phyloP scores from a whole-genome alignment of 2,888 invertebrate genomes.

The Melieria omissa region DNA sequence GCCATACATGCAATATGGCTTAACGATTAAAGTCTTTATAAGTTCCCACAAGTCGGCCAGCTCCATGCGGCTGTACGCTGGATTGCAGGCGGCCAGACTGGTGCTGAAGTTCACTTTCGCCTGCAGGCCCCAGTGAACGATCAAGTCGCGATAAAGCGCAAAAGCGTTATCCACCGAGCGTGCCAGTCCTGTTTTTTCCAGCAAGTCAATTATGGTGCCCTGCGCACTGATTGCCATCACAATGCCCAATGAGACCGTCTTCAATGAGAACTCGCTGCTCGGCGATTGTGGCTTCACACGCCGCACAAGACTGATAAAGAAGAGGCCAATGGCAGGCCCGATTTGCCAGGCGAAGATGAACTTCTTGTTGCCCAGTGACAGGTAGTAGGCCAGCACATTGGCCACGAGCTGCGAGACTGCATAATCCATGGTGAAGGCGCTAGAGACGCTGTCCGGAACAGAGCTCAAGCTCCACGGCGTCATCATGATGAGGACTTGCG shows the following conservation, averaged over 20 bases:
- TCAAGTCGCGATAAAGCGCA: conserved; percentile 58
- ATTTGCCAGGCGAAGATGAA: conserved; percentile 64
- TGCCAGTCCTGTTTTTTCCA: conserved; percentile 57
- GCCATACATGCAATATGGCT: conserved; percentile 64
- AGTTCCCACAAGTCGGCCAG: conserved; percentile 61
- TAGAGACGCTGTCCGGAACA: conserved; percentile 68
- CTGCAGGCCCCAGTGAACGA: conserved; percentile 62
- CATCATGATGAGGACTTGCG: conserved; percentile 80
- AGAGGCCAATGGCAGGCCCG: conserved; percentile 59
- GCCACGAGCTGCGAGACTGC: conserved; percentile 61
- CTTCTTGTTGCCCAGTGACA: conserved; percentile 62
- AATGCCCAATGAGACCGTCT: conserved; percentile 56
- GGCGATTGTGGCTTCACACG: conserved; percentile 46
- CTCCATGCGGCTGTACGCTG: conserved; percentile 57
- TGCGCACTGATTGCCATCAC: conserved; percentile 59
- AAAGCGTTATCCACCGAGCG: conserved; percentile 56
- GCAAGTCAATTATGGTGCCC: conserved; percentile 56
- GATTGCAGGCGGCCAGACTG: conserved; percentile 61
- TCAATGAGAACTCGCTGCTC: conserved; percentile 51
- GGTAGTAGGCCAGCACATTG: conserved; percentile 57
- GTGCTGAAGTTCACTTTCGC: conserved; percentile 60
- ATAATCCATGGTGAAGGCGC: conserved; percentile 61
- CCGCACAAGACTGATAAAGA: conserved; percentile 54
- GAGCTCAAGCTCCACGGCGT: conserved; percentile 73
- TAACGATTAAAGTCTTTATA: conserved; percentile 62